A percentile compares a stretch with the other conserved stretches of the same genome.
phyloP scores from a whole-genome alignment of 1,140 invertebrate species.

The Caenorhabditis latens region DNA sequence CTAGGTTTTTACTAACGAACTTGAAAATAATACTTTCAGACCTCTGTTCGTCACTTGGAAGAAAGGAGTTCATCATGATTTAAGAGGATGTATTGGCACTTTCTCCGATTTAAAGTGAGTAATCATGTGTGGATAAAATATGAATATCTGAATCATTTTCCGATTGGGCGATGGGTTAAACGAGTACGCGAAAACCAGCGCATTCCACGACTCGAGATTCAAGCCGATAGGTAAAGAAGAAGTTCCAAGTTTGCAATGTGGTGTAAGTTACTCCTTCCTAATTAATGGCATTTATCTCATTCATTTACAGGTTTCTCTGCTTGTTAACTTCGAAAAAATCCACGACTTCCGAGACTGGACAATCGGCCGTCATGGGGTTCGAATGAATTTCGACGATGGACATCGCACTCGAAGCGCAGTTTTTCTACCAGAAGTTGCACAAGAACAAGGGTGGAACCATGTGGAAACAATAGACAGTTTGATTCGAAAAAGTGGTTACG shows the following conservation, averaged over 20 bases:
- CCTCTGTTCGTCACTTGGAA: constrained; percentile 81
- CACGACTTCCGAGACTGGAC: constrained; percentile 96
- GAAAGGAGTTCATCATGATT: constrained; percentile 78
- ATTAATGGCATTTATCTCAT: not conserved
- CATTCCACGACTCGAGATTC: constrained; percentile 96
- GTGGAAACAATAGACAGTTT: constrained; percentile 97
- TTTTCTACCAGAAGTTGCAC: constrained; percentile 95
- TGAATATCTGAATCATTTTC: constrained; percentile 12
- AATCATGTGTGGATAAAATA: not conserved
- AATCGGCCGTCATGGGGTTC: constrained; percentile 94
- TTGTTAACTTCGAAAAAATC: constrained; percentile 94
- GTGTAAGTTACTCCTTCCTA: constrained; percentile 83
- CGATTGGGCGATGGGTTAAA: constrained; percentile 79
- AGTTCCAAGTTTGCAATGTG: constrained; percentile 90
- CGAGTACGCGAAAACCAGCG: constrained; percentile 84
- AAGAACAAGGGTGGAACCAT: constrained; percentile 97
- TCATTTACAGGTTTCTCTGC: constrained; percentile 80
- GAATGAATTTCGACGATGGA: constrained; percentile 93
- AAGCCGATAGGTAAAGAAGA: constrained; percentile 94
- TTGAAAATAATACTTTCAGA: too few species aligned
- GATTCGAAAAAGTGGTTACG: constrained; percentile 94
- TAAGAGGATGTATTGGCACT: constrained; percentile 81
- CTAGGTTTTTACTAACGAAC: too few species aligned
- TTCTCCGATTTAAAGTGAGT: constrained; percentile 72
- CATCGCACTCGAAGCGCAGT: constrained; percentile 91